These are phyloP conservation scores for Papilio demoleus DNA, from an alignment of 2,888 invertebrate species.

Conservation along the genomic window DNA sequence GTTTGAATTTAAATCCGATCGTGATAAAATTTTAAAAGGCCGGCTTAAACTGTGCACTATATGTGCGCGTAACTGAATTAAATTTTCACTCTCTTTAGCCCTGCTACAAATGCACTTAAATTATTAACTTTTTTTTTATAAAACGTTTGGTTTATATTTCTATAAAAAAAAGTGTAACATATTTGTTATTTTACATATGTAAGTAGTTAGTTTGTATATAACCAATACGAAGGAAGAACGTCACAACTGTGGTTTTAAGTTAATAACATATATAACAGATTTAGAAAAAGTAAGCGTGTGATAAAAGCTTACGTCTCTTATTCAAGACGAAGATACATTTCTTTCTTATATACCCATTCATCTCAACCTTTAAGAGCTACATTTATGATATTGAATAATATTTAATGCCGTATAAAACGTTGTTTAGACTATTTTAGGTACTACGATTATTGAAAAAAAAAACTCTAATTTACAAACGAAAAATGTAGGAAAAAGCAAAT, in stretches of 20 bases:
- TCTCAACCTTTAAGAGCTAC: conserved; percentile 6
- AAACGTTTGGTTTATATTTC: not conserved
- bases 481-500: too few relatives aligned
- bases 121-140: conserved; percentile 2
- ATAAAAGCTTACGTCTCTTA: not conserved
- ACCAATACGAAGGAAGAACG: too few relatives aligned
- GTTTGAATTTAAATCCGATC: conserved; percentile 34
- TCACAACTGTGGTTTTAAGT: not conserved
- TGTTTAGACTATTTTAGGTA: not conserved
- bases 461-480: too few relatives aligned
- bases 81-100: conserved; percentile 25
- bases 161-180: too few relatives aligned
- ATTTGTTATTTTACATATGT: too few relatives aligned
- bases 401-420: not conserved
- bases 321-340: not conserved
- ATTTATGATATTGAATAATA: not conserved
- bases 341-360: conserved; percentile 8
- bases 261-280: not conserved
- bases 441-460: too few relatives aligned
- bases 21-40: conserved; percentile 36
- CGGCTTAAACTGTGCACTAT: conserved; percentile 32
- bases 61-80: conserved; percentile 29
- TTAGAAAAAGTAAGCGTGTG: not conserved
- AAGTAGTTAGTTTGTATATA: too few relatives aligned
- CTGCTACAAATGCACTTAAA: not conserved